Base-by-base conservation (phyloP, 2,797 vertebrate species). In the Leptatherina wallacei region DNA sequence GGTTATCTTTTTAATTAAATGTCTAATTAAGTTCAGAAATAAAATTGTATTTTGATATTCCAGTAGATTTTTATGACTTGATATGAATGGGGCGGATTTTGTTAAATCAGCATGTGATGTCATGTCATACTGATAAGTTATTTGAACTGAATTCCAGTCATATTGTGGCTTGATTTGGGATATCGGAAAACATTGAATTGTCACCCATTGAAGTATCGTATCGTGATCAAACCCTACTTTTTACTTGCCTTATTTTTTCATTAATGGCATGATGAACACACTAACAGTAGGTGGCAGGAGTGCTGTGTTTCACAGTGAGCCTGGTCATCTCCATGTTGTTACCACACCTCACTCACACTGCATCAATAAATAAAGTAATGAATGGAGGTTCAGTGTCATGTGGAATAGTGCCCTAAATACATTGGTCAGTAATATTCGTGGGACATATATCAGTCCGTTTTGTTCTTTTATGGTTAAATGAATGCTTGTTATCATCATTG, bases 281-380 rank as follows among this genome's bases (percentile, higher is more conserved):
- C 75, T 69, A 75, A 91, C 91, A 90, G 91, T 74, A 92, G 91
- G 77, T 88, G 91, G 91, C 89, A 91, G 88, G 69, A 87, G 80
- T 76, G 90, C 65, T 61, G 74, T 82, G 64, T 69, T 56, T 59
- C 65, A 65, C 20, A 9, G 62, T 8, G 10, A 30, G 18, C 12
- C 35, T 36, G 29, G 52, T 66, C 30, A 60, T 79, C 47, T 65
- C 59, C 54, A 65, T 78, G 56, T 71, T 83, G 62, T 54, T 61
- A 10, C 70, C 47, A 62, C 42, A 29, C 56, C 8, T 71, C 49
- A 69, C 29, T 73, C 56, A 69, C 32, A 36, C 16, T 54, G 27
- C 69, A 63, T 49, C 6, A 60, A 65, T 2, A 0, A 6, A 24
- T 24, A 44, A 7, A 44, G 4, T 18, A 2, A 44, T 44, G 1